phyloP scores from a whole-genome alignment of 2,113 vertebrate genomes.

The Brachyhypopomus gauderio region DNA sequence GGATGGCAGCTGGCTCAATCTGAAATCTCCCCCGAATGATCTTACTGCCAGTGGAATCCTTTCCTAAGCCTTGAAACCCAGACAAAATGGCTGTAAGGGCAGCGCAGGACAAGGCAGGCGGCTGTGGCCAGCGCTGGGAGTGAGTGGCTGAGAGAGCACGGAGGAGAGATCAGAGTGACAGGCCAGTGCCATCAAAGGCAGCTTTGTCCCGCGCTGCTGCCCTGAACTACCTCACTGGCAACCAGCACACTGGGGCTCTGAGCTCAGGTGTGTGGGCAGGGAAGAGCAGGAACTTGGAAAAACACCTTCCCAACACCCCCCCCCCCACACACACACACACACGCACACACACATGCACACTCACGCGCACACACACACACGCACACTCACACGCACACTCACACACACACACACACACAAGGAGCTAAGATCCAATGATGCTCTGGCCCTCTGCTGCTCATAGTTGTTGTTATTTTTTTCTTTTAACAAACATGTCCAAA shows the following conservation, averaged over 20 bases:
- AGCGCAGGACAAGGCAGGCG: not conserved
- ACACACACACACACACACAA: constrained; percentile 68
- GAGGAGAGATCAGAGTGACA: constrained; percentile 64
- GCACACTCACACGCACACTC: constrained; percentile 46
- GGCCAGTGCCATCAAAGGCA: constrained; percentile 68
- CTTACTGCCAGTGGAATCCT: not conserved
- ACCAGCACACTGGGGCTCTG: constrained; percentile 35
- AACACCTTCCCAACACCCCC: constrained; percentile 38
- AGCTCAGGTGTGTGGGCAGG: constrained; percentile 77
- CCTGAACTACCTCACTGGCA: constrained; percentile 31
- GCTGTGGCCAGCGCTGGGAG: not conserved
- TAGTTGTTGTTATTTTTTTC: not conserved
- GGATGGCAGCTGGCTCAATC: not conserved
- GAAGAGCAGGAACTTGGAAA: constrained; percentile 74
- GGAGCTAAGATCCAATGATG: constrained; percentile 52
- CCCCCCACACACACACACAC: constrained; percentile 25
- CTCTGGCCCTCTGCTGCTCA: constrained; percentile 8
- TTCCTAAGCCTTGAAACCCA: not conserved
- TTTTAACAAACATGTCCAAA: constrained; percentile 27
- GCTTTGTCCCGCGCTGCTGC: constrained; percentile 61
- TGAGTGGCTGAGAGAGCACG: constrained; percentile 7
- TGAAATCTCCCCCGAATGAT: not conserved
- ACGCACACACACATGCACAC: constrained; percentile 8
- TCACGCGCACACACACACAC: too few species aligned
- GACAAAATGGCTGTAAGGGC: not conserved